Conservation (phyloP, 2,888 invertebrate genomes). For the Pristionchus japonicus region DNA sequence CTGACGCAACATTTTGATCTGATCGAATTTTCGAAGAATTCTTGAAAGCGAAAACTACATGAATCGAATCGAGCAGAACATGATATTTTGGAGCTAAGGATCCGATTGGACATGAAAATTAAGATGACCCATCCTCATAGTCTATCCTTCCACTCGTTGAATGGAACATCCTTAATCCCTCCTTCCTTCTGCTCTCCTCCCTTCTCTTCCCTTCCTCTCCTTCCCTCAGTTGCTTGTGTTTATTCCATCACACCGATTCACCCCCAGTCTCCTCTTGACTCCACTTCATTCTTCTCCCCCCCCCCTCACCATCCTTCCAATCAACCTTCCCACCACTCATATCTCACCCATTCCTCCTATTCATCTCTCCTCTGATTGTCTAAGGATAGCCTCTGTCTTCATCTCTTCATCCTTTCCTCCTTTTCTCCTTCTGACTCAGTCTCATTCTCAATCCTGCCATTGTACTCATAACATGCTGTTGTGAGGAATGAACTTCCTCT, state of each 20-base stretch:
- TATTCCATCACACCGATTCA: slow-evolving; percentile 40
- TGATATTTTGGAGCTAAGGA: neutral
- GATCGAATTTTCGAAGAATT: neutral
- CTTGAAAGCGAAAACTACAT: neutral
- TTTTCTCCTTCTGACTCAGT: neutral
- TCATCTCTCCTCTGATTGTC: neutral
- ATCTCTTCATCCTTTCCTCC: neutral
- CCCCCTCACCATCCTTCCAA: neutral
- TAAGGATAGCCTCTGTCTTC: neutral
- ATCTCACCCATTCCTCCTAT: neutral
- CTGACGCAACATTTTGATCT: neutral
- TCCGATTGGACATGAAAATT: too few species aligned
- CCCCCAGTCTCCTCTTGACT: neutral
- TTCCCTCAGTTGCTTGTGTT: slow-evolving; percentile 13
- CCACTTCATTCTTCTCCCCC: neutral
- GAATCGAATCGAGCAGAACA: neutral
- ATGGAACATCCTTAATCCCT: slow-evolving; percentile 14
- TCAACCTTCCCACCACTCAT: too few species aligned
- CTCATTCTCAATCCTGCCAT: neutral
- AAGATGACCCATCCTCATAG: neutral
- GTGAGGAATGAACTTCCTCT: neutral
- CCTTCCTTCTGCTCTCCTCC: neutral
- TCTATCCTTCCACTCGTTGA: neutral
- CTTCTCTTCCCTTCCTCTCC: neutral
- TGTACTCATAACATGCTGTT: neutral